Evolutionary conservation across 2,113 vertebrate genomes (phyloP).

Genomic region (Chrysochloris asiatica): DNA sequence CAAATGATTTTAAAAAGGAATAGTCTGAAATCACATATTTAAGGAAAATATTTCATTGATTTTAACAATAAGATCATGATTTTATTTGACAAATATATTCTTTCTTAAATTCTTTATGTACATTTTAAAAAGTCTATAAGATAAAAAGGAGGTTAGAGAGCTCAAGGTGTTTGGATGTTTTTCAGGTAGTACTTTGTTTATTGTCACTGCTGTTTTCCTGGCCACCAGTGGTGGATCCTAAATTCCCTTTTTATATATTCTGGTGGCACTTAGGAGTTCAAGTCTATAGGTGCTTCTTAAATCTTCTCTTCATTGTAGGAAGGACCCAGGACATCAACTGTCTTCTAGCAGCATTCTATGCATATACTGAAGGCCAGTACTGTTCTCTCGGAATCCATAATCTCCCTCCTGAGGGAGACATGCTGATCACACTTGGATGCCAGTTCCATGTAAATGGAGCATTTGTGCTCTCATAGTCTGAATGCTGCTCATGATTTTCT

Average conservation of each 20-base stretch:
- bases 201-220: conserved; percentile 89
- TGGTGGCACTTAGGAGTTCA: conserved; percentile 93
- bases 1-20: conserved; percentile 88
- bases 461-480: conserved; percentile 99
- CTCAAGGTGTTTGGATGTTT: conserved; percentile 90
- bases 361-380: conserved; percentile 87
- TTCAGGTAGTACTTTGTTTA: conserved; percentile 95
- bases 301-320: conserved; percentile 86
- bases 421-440: conserved; percentile 96
- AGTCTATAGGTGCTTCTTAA: conserved; percentile 91
- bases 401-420: conserved; percentile 82
- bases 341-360: conserved; percentile 89
- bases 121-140: conserved; percentile 91
- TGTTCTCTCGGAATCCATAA: conserved; percentile 85
- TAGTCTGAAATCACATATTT: conserved; percentile 89
- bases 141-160: conserved; percentile 93
- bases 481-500: conserved; percentile 99
- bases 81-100: conserved; percentile 94
- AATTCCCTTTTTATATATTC: conserved; percentile 88
- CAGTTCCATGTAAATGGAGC: conserved; percentile 98
- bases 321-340: conserved; percentile 86
- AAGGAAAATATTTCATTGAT: conserved; percentile 92
- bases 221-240: conserved; percentile 89
- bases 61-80: conserved; percentile 91
- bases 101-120: conserved; percentile 91